Base-by-base conservation (phyloP, 2,888 invertebrate genomes). In the Campoletis raptor region DNA sequence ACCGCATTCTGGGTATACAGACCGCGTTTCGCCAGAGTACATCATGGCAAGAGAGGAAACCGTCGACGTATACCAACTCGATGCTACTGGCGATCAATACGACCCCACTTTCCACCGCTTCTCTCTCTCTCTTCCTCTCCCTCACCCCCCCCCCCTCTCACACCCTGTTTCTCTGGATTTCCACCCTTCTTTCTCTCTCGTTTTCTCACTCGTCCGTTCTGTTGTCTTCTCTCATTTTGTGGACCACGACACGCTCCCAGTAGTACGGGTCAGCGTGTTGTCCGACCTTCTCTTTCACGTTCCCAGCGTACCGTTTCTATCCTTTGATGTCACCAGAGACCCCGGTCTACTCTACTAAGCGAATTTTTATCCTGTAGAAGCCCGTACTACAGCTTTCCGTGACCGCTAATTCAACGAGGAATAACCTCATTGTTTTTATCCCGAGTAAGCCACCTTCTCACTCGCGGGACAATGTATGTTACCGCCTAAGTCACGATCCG, bases 71-170 rank as follows among this genome's bases (percentile, higher is more conserved):
- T 87, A 89, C 90, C 90, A 91, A 90, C 88, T 90, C 91, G 89
- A 89, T 90, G 89, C 89, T 92, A 91, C 89, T 89, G 89, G 90
- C 92, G 94, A 94, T 94, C 94, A 94, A 94, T 94, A 94, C 93
- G 92, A 91, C 91, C 91, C 91, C 92, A 91, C 90, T 89, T 69
- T 52, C 70, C 36, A 45, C n/a, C 74, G 10, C n/a, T 66, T 69
- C 54, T 67, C 77, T 40, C 54, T 57, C 48, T 30, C 77, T 61
- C 70, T 67, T 66, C 82, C 80, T 67, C 73, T 79, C 70, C 70
- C 67, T 67, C 80, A 54, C 45, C 18, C 30, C 30, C 7, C 42
- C 48, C 10, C 12, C 6, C 30, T 0, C 61, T 1, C 24, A 57
- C 12, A 30, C 57, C 57, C 57, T 30, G 30, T 61, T 61, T 61